Evolutionary conservation across 2,797 vertebrate species (phyloP).

Genomic region (Lophotriccus pileatus): DNA sequence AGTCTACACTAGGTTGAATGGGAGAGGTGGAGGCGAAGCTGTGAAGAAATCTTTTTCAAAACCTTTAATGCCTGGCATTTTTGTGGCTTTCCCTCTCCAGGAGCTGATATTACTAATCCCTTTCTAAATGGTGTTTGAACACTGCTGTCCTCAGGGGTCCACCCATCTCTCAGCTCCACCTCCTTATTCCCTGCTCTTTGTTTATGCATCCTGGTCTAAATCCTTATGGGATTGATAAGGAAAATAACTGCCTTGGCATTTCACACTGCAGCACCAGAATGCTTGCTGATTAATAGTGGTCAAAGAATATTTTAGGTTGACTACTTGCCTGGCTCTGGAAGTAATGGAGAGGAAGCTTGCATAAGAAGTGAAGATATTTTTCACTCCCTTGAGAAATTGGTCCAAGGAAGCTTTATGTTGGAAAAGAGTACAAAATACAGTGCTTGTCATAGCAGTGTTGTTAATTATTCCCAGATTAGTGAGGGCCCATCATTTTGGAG

Average conservation of each 20-base stretch:
- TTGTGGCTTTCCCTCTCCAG: constrained; percentile 16
- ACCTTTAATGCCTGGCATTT: constrained; percentile 6
- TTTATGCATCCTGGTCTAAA: constrained; percentile 38
- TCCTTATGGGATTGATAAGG: constrained; percentile 22
- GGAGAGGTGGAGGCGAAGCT: not conserved
- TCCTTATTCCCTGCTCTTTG: constrained; percentile 37
- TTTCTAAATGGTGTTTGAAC: constrained; percentile 47
- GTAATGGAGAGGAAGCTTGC: not conserved
- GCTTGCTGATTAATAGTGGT: not conserved
- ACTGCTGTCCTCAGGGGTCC: constrained; percentile 9
- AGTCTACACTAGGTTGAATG: not conserved
- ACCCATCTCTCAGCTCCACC: constrained; percentile 6
- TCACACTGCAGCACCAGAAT: not conserved
- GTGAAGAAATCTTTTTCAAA: constrained; percentile 27
- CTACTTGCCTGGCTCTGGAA: not conserved
- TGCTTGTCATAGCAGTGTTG: not conserved
- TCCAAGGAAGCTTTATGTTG: not conserved
- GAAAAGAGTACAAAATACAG: not conserved
- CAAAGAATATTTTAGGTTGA: not conserved
- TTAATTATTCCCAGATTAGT: not conserved
- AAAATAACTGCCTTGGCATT: constrained; percentile 11
- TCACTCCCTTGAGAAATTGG: not conserved
- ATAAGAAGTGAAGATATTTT: not conserved
- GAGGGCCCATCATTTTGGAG: not conserved
- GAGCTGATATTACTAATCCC: constrained; percentile 37